Evolutionary conservation across 2,797 vertebrate genomes (phyloP).

Genomic region (Esox masquinongy): DNA sequence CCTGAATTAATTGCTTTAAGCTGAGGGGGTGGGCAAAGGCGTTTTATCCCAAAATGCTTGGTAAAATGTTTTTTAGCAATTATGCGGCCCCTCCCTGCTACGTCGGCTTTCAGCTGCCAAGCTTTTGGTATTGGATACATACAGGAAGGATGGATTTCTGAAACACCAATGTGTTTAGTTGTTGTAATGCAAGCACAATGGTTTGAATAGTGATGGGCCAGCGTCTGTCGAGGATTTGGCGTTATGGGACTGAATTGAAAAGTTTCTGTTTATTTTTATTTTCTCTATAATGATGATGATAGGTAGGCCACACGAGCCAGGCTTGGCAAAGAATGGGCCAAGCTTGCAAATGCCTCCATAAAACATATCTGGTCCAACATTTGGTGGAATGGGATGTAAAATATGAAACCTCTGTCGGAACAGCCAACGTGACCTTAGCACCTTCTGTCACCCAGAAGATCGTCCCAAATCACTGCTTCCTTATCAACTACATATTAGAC

Average conservation of each 20-base stretch:
- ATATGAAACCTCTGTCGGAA: slow-evolving; percentile 66
- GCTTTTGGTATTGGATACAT: slow-evolving; percentile 77
- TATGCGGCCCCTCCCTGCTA: slow-evolving; percentile 55
- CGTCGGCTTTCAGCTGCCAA: slow-evolving; percentile 53
- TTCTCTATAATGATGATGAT: slow-evolving; percentile 42
- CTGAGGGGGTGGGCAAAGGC: slow-evolving; percentile 82
- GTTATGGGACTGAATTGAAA: slow-evolving; percentile 69
- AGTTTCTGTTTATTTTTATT: slow-evolving; percentile 58
- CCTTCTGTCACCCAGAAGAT: slow-evolving; percentile 64
- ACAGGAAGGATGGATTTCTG: slow-evolving; percentile 66
- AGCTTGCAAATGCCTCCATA: slow-evolving; percentile 78
- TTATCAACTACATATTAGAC: slow-evolving; percentile 52
- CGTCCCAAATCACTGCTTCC: slow-evolving; percentile 49
- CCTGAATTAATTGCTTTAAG: slow-evolving; percentile 99
- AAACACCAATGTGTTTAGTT: slow-evolving; percentile 73
- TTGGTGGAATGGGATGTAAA: slow-evolving; percentile 70
- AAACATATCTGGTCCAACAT: slow-evolving; percentile 75
- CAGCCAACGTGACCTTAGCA: slow-evolving; percentile 66
- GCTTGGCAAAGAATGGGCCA: slow-evolving; percentile 68
- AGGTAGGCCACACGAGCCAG: slow-evolving; percentile 63
- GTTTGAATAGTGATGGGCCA: slow-evolving; percentile 72
- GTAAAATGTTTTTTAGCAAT: slow-evolving; percentile 81
- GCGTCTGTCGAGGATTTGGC: slow-evolving; percentile 74
- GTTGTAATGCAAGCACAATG: slow-evolving; percentile 67
- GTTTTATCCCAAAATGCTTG: slow-evolving; percentile 93